Evolutionary conservation across 2,113 vertebrate species (phyloP).

Genomic region (Amphilophus citrinellus): DNA sequence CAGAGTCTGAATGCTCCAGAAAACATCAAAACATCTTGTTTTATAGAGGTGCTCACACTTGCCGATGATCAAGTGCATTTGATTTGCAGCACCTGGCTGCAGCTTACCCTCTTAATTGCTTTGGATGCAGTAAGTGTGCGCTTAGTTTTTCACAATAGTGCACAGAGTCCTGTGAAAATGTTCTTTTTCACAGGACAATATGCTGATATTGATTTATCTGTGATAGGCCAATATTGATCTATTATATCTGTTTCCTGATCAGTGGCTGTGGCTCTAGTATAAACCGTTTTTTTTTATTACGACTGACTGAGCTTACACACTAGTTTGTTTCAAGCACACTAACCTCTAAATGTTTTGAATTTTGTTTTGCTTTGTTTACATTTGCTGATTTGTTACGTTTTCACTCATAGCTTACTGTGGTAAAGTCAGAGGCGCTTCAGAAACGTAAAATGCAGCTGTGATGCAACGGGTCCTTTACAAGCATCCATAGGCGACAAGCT

Average conservation of each 20-base stretch:
- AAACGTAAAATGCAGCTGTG: not conserved
- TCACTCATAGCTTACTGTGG: not conserved
- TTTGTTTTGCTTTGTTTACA: conserved; percentile 9
- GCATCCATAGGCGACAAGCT: not conserved
- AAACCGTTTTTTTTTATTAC: not conserved
- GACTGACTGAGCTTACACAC: not conserved
- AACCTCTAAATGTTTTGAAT: not conserved
- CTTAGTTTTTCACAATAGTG: not conserved
- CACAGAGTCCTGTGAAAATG: not conserved
- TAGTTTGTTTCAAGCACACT: not conserved
- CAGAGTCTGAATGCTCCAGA: not conserved
- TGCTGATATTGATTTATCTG: not conserved
- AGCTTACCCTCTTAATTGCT: not conserved
- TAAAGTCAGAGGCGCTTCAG: not conserved
- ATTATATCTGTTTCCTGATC: not conserved
- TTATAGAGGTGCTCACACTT: not conserved
- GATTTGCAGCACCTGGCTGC: not conserved
- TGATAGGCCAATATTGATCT: not conserved
- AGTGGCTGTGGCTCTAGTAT: not conserved
- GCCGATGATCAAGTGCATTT: not conserved
- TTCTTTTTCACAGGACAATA: not conserved
- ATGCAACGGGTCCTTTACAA: not conserved
- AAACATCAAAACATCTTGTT: not conserved
- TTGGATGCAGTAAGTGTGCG: not conserved
- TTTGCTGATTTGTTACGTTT: conserved; percentile 1